These are phyloP conservation scores for Carcharodon carcharias DNA, from an alignment of 2,797 vertebrate species.

Conservation along the genomic window DNA sequence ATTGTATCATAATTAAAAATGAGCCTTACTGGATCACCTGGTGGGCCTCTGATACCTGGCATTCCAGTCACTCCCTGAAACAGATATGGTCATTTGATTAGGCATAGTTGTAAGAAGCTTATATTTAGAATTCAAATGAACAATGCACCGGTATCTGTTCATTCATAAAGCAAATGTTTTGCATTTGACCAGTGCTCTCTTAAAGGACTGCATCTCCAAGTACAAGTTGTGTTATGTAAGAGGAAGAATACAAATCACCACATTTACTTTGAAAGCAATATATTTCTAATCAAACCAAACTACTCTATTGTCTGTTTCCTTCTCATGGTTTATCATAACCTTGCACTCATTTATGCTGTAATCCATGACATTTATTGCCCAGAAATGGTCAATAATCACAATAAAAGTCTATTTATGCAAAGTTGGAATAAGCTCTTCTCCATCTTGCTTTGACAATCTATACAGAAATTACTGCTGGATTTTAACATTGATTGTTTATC, in stretches of 20 bases:
- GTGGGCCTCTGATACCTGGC: conserved; percentile 59
- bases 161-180: neutral
- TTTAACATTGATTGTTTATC: neutral
- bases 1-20: conserved; percentile 31
- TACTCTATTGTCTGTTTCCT: neutral
- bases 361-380: neutral
- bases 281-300: neutral
- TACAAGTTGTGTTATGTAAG: neutral
- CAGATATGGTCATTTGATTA: neutral
- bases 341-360: neutral
- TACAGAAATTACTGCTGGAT: neutral
- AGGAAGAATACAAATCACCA: neutral
- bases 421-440: neutral
- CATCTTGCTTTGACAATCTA: neutral
- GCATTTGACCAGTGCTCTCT: neutral
- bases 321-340: neutral
- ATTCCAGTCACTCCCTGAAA: conserved; percentile 64
- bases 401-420: neutral
- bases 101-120: neutral
- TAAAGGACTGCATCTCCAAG: neutral
- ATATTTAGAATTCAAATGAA: neutral
- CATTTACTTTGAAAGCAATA: neutral
- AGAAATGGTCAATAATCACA: neutral
- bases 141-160: too few species aligned
- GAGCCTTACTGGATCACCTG: conserved; percentile 59